A percentile compares a stretch with the other conserved stretches of the same genome.
Evolutionary conservation across 1,140 invertebrate species (phyloP).

Genomic region (Manduca sexta): DNA sequence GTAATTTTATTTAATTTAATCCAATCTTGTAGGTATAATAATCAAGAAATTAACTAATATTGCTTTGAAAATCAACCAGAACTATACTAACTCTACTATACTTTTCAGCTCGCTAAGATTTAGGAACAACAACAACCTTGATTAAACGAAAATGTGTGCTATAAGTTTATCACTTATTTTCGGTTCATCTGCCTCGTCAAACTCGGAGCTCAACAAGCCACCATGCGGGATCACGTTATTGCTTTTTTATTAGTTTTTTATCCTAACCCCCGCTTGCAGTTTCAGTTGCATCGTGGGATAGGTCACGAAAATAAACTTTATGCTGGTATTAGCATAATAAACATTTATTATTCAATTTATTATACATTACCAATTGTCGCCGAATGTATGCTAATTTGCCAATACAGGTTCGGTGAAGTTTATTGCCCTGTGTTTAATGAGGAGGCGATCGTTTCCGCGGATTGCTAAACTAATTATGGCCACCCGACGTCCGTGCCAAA

Average conservation of each 20-base stretch:
- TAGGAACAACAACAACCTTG: no score
- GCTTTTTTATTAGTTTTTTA: slow-evolving; percentile 71
- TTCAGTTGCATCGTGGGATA: slow-evolving; percentile 67
- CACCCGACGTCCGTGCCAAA: slow-evolving; percentile 33
- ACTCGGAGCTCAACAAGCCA: slow-evolving; percentile 64
- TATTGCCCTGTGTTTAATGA: slow-evolving; percentile 18
- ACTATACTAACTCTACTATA: no score
- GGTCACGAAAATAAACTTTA: slow-evolving; percentile 53
- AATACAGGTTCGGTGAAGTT: slow-evolving; percentile 20
- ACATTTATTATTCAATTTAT: slow-evolving; percentile 2
- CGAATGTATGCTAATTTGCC: slow-evolving; percentile 27
- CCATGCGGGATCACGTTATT: slow-evolving; percentile 70
- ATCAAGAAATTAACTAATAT: background rate
- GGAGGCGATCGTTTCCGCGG: slow-evolving; percentile 34
- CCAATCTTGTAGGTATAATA: background rate
- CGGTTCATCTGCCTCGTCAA: slow-evolving; percentile 65
- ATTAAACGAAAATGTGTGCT: no score
- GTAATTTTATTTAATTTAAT: background rate
- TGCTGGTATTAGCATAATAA: slow-evolving; percentile 71
- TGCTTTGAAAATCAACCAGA: no score
- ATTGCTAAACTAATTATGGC: slow-evolving; percentile 43
- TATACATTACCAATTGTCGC: slow-evolving; percentile 31
- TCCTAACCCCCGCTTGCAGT: slow-evolving; percentile 60
- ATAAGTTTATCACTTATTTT: slow-evolving; percentile 47
- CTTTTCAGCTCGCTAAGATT: no score